phyloP scores from a whole-genome alignment of 2,888 invertebrate genomes.

The Saturnia japonica region DNA sequence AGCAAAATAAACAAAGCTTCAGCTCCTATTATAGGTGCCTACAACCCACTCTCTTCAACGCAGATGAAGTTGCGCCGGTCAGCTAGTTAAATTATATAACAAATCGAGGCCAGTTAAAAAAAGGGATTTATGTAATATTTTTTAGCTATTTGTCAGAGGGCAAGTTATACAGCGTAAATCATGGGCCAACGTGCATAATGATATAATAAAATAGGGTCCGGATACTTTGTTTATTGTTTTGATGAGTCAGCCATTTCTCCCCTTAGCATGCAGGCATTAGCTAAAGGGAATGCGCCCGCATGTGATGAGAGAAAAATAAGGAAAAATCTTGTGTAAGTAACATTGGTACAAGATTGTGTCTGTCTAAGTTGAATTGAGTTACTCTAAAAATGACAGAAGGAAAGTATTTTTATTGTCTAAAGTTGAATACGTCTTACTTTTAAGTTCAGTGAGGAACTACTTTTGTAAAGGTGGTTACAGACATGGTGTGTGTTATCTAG shows the following conservation, averaged over 20 bases:
- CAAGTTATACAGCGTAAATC: slow-evolving; percentile 76
- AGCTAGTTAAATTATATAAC: too few relatives aligned
- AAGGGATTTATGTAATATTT: background rate
- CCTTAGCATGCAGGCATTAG: slow-evolving; percentile 44
- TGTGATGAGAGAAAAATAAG: slow-evolving; percentile 63
- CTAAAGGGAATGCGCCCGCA: slow-evolving; percentile 61
- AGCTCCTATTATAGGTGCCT: too few relatives aligned
- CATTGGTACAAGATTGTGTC: slow-evolving; percentile 22
- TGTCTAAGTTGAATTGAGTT: slow-evolving; percentile 20
- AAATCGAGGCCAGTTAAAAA: background rate
- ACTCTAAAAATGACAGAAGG: background rate
- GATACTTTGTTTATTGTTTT: slow-evolving; percentile 83
- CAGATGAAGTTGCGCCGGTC: too few relatives aligned
- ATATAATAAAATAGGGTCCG: slow-evolving; percentile 76
- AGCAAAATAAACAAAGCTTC: too few relatives aligned
- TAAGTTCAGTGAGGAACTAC: background rate
- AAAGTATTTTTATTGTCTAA: slow-evolving; percentile 6
- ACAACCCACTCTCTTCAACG: too few relatives aligned
- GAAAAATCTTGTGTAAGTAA: slow-evolving; percentile 25
- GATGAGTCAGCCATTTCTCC: slow-evolving; percentile 78
- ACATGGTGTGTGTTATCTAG: background rate
- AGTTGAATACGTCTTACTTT: background rate
- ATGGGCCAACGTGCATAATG: slow-evolving; percentile 78
- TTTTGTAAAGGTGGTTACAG: background rate
- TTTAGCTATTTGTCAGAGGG: slow-evolving; percentile 22